These are phyloP conservation scores for Macrocentrus cingulum DNA, from an alignment of 1,140 invertebrate species.

Conservation along the genomic window DNA sequence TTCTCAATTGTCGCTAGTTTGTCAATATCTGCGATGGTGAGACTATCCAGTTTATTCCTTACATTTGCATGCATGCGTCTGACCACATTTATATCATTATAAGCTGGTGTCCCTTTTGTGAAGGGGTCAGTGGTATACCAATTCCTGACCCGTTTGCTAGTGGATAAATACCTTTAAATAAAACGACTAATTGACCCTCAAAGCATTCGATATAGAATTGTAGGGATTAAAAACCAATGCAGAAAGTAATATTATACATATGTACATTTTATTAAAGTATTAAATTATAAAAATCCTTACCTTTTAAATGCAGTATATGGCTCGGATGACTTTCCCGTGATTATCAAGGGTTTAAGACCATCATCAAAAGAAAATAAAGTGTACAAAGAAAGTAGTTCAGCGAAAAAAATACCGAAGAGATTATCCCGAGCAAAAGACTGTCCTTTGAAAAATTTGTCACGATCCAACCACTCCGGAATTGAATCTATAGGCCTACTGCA, in stretches of 20 bases:
- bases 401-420: conserved; percentile 62
- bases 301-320: conserved; percentile 69
- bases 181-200: not conserved
- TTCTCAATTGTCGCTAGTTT: conserved; percentile 39
- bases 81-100: conserved; percentile 54
- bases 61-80: conserved; percentile 53
- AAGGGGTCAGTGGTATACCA: conserved; percentile 62
- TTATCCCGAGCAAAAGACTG: conserved; percentile 67
- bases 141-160: conserved; percentile 49
- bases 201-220: not conserved
- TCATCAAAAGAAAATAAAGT: conserved; percentile 65
- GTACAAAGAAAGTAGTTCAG: conserved; percentile 66
- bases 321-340: conserved; percentile 67
- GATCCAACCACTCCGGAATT: conserved; percentile 46
- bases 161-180: conserved; percentile 56
- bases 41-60: conserved; percentile 39
- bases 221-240: not conserved
- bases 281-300: conserved; percentile 53
- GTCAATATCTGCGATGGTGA: conserved; percentile 32
- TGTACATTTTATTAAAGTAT: not conserved
- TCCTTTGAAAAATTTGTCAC: conserved; percentile 60
- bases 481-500: not conserved
- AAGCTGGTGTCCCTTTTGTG: conserved; percentile 47
- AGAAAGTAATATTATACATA: not conserved
- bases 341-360: conserved; percentile 65